A percentile compares a stretch with the other conserved stretches of the same genome.
Conservation (phyloP, 2,797 vertebrate genomes). For the Aulostomus chinensis region DNA sequence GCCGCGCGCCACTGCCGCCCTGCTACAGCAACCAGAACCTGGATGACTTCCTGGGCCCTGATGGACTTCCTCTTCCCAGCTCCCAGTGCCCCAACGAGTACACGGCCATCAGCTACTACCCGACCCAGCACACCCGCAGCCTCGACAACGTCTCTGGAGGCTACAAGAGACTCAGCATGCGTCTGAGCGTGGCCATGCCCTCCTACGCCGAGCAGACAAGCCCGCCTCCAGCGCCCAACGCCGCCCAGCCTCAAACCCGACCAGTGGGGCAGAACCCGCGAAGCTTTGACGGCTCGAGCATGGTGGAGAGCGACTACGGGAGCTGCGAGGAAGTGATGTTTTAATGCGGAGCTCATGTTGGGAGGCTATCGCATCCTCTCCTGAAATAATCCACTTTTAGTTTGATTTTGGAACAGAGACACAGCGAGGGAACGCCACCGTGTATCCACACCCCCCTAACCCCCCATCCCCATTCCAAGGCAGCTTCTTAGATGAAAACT, state of each 20-base stretch:
- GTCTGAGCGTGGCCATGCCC: constrained; percentile 91
- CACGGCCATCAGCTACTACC: constrained; percentile 96
- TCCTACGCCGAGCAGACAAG: constrained; percentile 85
- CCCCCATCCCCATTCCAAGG: constrained; percentile 9
- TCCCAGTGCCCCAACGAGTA: constrained; percentile 92
- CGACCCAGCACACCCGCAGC: constrained; percentile 82
- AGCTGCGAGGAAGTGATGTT: constrained; percentile 99
- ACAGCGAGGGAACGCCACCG: neutral
- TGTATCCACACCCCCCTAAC: no score
- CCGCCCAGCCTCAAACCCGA: constrained; percentile 59
- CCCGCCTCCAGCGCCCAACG: constrained; percentile 43
- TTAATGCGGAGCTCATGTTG: constrained; percentile 47
- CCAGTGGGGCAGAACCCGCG: constrained; percentile 60
- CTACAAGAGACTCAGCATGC: constrained; percentile 90
- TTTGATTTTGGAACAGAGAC: neutral
- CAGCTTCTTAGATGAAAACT: constrained; percentile 30
- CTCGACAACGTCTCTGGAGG: constrained; percentile 78
- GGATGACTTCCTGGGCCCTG: constrained; percentile 89
- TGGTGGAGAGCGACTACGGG: constrained; percentile 95
- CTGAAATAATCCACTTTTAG: neutral
- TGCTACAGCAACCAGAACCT: constrained; percentile 96
- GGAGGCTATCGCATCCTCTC: neutral
- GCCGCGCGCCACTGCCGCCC: constrained; percentile 91
- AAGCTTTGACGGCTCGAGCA: constrained; percentile 85
- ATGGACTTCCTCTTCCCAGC: constrained; percentile 78